Conservation (phyloP, 2,797 vertebrate genomes). For the Ibycter americanus region DNA sequence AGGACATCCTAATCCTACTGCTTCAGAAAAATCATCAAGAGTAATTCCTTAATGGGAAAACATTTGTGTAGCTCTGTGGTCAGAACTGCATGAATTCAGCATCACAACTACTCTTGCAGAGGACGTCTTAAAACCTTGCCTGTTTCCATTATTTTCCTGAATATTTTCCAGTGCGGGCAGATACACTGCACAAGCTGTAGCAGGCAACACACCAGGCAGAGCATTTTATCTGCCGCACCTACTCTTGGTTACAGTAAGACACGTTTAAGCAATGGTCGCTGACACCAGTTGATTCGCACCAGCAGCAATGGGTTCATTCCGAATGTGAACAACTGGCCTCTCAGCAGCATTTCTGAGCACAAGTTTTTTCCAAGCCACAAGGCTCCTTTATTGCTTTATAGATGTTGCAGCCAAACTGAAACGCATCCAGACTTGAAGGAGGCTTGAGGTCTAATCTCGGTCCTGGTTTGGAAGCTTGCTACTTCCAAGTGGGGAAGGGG, state of each 20-base stretch:
- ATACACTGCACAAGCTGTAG: not conserved
- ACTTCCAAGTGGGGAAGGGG: not conserved
- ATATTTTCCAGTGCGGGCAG: not conserved
- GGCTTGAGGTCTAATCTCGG: not conserved
- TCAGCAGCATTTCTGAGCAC: not conserved
- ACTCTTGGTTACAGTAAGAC: not conserved
- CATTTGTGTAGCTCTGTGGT: not conserved
- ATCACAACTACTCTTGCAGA: not conserved
- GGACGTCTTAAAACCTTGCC: not conserved
- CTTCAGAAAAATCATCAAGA: not conserved
- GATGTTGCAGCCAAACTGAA: not conserved
- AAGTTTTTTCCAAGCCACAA: not conserved
- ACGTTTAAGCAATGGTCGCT: accelerated
- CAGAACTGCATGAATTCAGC: not conserved
- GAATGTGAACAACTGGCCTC: not conserved
- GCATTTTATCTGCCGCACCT: not conserved
- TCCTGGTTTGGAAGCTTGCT: not conserved
- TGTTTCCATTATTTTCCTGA: not conserved
- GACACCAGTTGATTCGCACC: not conserved
- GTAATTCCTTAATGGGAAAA: not conserved
- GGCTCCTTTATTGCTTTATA: not conserved
- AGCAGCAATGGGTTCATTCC: not conserved
- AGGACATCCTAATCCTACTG: not conserved
- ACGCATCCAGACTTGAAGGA: not conserved
- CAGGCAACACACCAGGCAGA: not conserved